Conservation (phyloP, 1,140 invertebrate species). For the Dendroctonus ponderosae region DNA sequence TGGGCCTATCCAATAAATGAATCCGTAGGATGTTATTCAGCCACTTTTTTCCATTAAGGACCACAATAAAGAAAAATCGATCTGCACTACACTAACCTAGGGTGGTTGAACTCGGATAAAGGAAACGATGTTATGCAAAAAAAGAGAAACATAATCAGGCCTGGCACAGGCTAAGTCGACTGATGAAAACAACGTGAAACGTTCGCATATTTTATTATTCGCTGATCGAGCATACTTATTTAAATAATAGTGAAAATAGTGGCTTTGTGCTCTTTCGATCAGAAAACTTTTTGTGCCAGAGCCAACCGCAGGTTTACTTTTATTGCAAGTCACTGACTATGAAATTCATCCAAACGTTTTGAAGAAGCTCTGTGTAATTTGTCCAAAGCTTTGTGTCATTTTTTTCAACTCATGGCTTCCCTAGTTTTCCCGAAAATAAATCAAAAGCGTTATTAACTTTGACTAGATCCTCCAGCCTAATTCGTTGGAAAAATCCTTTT, state of each 20-base stretch:
- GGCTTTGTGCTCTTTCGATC: not conserved
- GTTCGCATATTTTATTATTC: not conserved
- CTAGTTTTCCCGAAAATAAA: too few species aligned
- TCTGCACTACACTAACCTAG: constrained; percentile 19
- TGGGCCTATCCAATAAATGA: too few species aligned
- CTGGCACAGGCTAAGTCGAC: not conserved
- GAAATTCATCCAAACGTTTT: too few species aligned
- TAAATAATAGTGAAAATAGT: constrained; percentile 6
- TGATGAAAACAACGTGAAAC: not conserved
- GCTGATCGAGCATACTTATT: constrained; percentile 1
- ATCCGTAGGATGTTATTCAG: too few species aligned
- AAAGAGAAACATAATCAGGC: not conserved
- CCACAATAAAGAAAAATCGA: not conserved
- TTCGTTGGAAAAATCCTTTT: too few species aligned
- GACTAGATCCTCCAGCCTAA: too few species aligned
- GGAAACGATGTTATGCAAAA: constrained; percentile 4
- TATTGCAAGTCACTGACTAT: not conserved
- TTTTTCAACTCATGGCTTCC: too few species aligned
- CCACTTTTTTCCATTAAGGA: too few species aligned
- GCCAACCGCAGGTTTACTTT: not conserved
- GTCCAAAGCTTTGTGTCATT: too few species aligned
- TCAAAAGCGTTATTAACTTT: too few species aligned
- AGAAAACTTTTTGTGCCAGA: not conserved
- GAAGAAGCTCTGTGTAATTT: too few species aligned
- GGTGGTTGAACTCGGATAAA: constrained; percentile 15